Conservation (phyloP, 1,140 invertebrate species). For the Uloborus diversus region DNA sequence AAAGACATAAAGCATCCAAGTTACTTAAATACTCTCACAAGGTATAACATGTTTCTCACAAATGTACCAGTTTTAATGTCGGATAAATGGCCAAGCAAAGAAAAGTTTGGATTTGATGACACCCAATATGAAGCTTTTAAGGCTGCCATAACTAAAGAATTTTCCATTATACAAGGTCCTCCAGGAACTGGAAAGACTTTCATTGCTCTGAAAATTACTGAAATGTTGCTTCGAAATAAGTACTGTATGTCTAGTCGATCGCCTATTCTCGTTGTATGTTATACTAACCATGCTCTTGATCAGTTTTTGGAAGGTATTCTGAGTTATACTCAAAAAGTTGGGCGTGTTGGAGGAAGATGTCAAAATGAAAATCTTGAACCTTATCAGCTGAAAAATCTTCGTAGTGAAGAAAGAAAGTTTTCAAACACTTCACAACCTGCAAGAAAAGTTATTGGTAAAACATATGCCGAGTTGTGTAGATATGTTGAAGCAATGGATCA, state of each 20-base stretch:
- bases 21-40: slow-evolving; percentile 33
- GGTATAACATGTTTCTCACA: slow-evolving; percentile 45
- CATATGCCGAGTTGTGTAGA: neutral
- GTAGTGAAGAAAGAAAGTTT: neutral
- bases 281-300: slow-evolving; percentile 89
- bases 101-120: slow-evolving; percentile 63
- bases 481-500: neutral
- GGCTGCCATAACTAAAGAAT: slow-evolving; percentile 66
- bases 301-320: slow-evolving; percentile 82
- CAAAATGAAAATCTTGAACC: slow-evolving; percentile 67
- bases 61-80: slow-evolving; percentile 41
- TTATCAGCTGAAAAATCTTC: slow-evolving; percentile 41
- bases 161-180: slow-evolving; percentile 77
- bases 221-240: slow-evolving; percentile 64
- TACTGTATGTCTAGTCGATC: neutral
- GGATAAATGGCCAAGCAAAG: slow-evolving; percentile 51
- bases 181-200: slow-evolving; percentile 85
- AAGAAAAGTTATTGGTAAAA: neutral
- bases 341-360: slow-evolving; percentile 80
- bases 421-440: neutral
- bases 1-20: slow-evolving; percentile 21
- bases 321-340: slow-evolving; percentile 66
- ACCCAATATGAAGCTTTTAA: slow-evolving; percentile 68
- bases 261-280: slow-evolving; percentile 83
- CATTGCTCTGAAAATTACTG: slow-evolving; percentile 69